These are phyloP conservation scores for Drosophila siamana DNA, from an alignment of 2,888 invertebrate species.

Conservation along the genomic window DNA sequence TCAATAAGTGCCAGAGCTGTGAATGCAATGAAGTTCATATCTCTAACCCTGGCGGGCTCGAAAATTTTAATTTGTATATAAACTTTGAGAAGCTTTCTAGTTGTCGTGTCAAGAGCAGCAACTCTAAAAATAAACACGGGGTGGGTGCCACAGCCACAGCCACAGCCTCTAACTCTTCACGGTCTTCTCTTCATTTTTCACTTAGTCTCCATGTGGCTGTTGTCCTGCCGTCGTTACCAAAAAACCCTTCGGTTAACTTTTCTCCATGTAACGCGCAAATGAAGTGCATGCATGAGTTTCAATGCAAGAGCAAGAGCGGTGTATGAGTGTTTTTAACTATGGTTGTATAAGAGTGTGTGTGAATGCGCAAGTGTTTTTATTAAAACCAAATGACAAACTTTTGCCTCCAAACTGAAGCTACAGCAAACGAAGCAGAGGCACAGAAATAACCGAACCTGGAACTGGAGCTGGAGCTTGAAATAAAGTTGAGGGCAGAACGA, in stretches of 20 bases:
- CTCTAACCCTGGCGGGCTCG: conserved; percentile 35
- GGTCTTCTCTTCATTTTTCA: neutral
- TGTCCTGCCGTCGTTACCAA: conserved; percentile 16
- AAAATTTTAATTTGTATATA: conserved; percentile 76
- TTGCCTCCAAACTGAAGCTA: conserved; percentile 50
- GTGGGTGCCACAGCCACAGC: no score
- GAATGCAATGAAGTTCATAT: conserved; percentile 46
- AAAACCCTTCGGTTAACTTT: conserved; percentile 71
- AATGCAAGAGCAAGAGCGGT: conserved; percentile 46
- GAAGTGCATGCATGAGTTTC: conserved; percentile 69
- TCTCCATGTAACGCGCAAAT: conserved; percentile 67
- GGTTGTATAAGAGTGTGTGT: conserved; percentile 30
- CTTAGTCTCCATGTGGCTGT: neutral
- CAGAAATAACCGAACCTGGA: conserved; percentile 8
- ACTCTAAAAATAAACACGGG: conserved; percentile 50
- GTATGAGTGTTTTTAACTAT: conserved; percentile 35
- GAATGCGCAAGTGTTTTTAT: conserved; percentile 75
- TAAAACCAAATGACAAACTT: conserved; percentile 80
- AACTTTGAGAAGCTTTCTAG: conserved; percentile 64
- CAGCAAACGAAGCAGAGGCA: conserved; percentile 13
- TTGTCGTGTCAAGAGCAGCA: conserved; percentile 71
- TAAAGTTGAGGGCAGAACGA: conserved; percentile 1
- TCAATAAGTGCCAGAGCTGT: conserved; percentile 33
- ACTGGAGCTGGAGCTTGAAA: neutral
- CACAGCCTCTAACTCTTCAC: no score